Conservation (phyloP, 2,797 vertebrate genomes). For the Halcyon leucocephala region DNA sequence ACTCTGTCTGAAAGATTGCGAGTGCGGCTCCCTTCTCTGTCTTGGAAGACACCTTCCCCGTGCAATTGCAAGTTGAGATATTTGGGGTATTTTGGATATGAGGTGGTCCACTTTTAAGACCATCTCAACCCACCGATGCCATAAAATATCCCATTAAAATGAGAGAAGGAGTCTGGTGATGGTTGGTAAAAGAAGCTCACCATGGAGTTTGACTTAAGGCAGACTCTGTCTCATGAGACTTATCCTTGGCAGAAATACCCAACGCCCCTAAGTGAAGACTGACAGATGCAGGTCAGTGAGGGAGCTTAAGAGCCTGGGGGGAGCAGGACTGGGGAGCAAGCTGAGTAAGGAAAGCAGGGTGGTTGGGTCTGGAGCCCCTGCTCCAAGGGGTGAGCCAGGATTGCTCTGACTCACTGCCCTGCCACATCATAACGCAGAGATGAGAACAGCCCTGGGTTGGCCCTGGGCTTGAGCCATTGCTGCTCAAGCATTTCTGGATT, state of each 20-base stretch:
- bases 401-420: slow-evolving; percentile 53
- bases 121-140: background rate
- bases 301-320: background rate
- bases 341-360: background rate
- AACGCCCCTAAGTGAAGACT: background rate
- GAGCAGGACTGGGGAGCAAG: background rate
- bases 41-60: background rate
- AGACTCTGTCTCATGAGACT: background rate
- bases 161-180: background rate
- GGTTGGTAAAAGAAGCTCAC: background rate
- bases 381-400: background rate
- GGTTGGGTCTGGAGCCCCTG: background rate
- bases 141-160: background rate
- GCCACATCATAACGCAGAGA: slow-evolving; percentile 6
- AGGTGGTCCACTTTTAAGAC: background rate
- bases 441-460: slow-evolving; percentile 59
- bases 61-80: rapidly evolving
- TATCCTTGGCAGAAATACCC: background rate
- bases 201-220: background rate
- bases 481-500: slow-evolving; percentile 74
- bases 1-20: background rate
- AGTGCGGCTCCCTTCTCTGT: background rate
- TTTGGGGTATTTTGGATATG: rapidly evolving
- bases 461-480: slow-evolving; percentile 57
- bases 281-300: background rate